Evolutionary conservation across 2,888 invertebrate genomes (phyloP).

Genomic region (Chaetogeoica ovagalla): DNA sequence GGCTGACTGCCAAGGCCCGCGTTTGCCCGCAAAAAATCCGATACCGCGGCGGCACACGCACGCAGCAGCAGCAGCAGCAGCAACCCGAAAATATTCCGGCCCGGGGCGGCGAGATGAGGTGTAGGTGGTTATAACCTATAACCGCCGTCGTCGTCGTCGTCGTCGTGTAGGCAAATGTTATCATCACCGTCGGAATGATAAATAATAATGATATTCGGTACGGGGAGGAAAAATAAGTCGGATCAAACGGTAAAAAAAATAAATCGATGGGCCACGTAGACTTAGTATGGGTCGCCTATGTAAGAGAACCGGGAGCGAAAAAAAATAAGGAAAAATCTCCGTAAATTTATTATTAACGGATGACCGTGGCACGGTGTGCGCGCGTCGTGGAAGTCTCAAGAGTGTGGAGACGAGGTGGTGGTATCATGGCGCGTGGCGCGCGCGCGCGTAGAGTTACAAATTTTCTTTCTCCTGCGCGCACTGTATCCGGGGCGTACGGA

Average conservation of each 20-base stretch:
- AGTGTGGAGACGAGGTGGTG: not conserved
- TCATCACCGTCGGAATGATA: too few relatives aligned
- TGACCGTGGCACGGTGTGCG: not conserved
- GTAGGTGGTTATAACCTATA: slow-evolving; percentile 42
- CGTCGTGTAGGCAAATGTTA: not conserved
- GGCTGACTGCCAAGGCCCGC: slow-evolving; percentile 62
- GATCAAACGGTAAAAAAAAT: too few relatives aligned
- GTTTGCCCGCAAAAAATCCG: slow-evolving; percentile 64
- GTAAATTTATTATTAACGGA: not conserved
- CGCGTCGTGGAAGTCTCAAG: not conserved
- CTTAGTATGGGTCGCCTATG: too few relatives aligned
- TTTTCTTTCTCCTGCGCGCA: slow-evolving; percentile 37
- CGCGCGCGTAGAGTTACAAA: slow-evolving; percentile 13
- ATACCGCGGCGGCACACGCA: slow-evolving; percentile 66
- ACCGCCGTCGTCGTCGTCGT: not conserved
- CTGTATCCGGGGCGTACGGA: slow-evolving; percentile 35
- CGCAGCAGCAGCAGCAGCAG: slow-evolving; percentile 67
- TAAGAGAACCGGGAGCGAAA: too few relatives aligned
- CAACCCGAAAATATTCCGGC: slow-evolving; percentile 67
- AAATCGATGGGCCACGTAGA: too few relatives aligned
- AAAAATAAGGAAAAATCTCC: too few relatives aligned
- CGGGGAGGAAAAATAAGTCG: too few relatives aligned
- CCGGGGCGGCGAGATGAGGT: slow-evolving; percentile 58
- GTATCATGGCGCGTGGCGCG: not conserved
- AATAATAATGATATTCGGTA: too few relatives aligned